Base-by-base conservation (phyloP, 2,888 invertebrate genomes). In the Dryomyza anilis region DNA sequence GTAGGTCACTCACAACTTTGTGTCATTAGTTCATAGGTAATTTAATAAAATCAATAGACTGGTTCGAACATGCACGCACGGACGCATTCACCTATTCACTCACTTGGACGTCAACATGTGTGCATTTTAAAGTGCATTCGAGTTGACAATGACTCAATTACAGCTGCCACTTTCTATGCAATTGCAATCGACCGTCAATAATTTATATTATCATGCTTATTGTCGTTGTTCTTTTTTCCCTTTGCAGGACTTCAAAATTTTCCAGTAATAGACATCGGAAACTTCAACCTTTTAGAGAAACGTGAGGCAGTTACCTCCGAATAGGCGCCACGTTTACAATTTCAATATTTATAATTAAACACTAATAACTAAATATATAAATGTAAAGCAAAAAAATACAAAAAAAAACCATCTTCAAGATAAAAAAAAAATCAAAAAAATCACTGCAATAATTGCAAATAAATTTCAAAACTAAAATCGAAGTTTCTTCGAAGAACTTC, bases 251-350 rank as follows among this genome's bases (percentile, higher is more conserved):
- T 89, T 91, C 92, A 89, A 94, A 94, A 93, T 94, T 93, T 91
- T 92, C 93, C 89, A 93, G 95, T 89, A 95, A 94, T 89, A 94
- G 94, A 88, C 95, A 95, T 90, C 93, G 95, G 89, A 96, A 95
- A 89, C 90, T 95, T 86, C 92, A 94, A 87, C 94, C 95, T 84
- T 93, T 95, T 89, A 93, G 95, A 90, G 94, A 94, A 91, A 95
- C 95, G 94, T 95, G 95, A 95, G 80, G 79, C 79, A 72, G 63
- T 73, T 56, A 69, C 63, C 65, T 66, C 60, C 16, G 64, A 61
- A 33, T 69, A 69, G 66, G 67, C 66, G 67, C 67, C 67, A 69
- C 71, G 72, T 71, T 71, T 69, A 68, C 62, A 66, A 64, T 68
- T 67, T 46, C 56, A 58, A 67, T 62, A 43, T 56, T 45, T 64